Evolutionary conservation across 2,888 invertebrate species (phyloP), one percentile per base, ranked within the genome.

Genomic region (Odontomyia ornata): DNA sequence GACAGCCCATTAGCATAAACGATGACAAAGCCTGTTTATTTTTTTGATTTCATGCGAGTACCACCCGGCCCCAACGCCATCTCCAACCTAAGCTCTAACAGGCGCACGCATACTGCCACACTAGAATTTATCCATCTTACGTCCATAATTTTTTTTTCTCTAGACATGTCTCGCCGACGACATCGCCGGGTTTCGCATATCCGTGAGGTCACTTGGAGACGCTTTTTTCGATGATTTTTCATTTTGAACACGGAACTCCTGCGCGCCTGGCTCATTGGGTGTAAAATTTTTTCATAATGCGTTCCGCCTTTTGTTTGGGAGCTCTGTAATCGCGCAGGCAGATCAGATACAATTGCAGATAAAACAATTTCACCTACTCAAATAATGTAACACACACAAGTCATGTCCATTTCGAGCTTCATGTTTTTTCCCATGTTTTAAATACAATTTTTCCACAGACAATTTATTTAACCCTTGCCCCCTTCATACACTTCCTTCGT

Each of bases 11-110:
- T 72, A 57, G 21, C 72, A 72, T 72, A 73, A 73, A 73, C 52
- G 73, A 73, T 57, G 73, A 73, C 73, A 73, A 28, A 71, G 73
- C 73, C 73, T 73, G 73, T 73, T 73, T 73, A 57, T 43, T 73
- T 73, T 57, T 28, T 73, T 23, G n/a, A n/a, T n/a, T n/a, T n/a
- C n/a, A n/a, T n/a, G n/a, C n/a, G n/a, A n/a, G 23, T 27, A 69
- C 1, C 23, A 47, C 23, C 9, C 18, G 52, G 52, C 52, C 52
- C 15, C 52, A 52, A 52, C 52, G 18, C 52, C 15, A 15, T 15
- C 18, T 7, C 52, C 52, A 52, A 2, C 52, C 52, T 18, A 7
- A 1, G 60, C 2, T 60, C 25, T 13, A 43, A 3, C 67, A 11
- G 5, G 46, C 67, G 21, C 69, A 69, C 65, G 9, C 21, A 69